Conservation (phyloP, 2,888 invertebrate species). For the Drosophila rubida region DNA sequence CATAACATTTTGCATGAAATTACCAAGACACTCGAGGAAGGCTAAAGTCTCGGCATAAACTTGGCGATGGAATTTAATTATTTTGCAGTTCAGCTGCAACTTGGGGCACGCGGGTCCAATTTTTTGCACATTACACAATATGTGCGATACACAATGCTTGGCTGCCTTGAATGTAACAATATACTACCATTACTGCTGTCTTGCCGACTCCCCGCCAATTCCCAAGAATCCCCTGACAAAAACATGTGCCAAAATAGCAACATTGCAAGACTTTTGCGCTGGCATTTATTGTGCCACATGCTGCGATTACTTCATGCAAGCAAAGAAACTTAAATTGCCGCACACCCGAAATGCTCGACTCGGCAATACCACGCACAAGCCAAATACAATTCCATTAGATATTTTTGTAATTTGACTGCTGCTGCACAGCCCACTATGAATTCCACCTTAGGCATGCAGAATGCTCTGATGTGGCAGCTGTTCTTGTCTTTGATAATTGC, state of each 20-base stretch:
- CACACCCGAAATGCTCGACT: background rate
- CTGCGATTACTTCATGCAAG: slow-evolving; percentile 64
- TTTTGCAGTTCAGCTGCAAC: slow-evolving; percentile 66
- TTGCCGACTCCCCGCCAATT: background rate
- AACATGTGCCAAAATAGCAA: slow-evolving; percentile 60
- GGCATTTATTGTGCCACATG: slow-evolving; percentile 69
- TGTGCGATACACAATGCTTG: slow-evolving; percentile 28
- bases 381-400: background rate
- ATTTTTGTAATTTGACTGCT: too few species aligned
- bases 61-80: slow-evolving; percentile 75
- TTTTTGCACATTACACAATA: slow-evolving; percentile 72
- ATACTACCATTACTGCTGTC: slow-evolving; percentile 10
- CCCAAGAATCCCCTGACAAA: background rate
- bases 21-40: slow-evolving; percentile 52
- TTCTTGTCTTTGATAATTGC: background rate
- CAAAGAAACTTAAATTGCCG: slow-evolving; percentile 8
- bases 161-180: slow-evolving; percentile 13
- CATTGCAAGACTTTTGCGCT: slow-evolving; percentile 50
- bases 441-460: too few species aligned
- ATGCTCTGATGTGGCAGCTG: background rate
- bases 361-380: background rate
- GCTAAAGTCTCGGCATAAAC: slow-evolving; percentile 62
- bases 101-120: slow-evolving; percentile 59
- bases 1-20: slow-evolving; percentile 67
- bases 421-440: too few species aligned